Base-by-base conservation (phyloP, 2,888 invertebrate species). In the Encarsia formosa region DNA sequence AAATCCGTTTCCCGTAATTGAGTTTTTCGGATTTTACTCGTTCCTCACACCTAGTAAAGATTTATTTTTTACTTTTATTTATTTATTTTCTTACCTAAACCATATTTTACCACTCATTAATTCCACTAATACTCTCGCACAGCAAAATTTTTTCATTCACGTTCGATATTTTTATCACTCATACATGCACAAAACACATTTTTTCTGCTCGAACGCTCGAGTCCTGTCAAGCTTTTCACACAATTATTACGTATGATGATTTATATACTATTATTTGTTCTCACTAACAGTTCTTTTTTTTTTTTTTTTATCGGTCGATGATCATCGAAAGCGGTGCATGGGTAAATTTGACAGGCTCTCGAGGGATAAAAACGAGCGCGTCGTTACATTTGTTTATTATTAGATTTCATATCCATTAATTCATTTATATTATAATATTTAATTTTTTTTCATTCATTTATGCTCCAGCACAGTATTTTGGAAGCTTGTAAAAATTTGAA, bases 321-420 rank as follows among this genome's bases (percentile, higher is more conserved):
- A 50, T 49, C 45, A 23, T n/a, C n/a, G n/a, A n/a, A n/a, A n/a
- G n/a, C n/a, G n/a, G n/a, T n/a, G n/a, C n/a, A n/a, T n/a, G 32
- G 50, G 43, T 50, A 47, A 48, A 49, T 52, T 52, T 47, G 56
- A 56, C 56, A 52, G 52, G 50, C 52, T 50, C 47, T 56, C 52
- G 41, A 43, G 35, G 39, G 38, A 42, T n/a, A 15, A 56, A 49
- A 24, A 44, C 26, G 48, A 54, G 41, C 48, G 47, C 37, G 41
- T 42, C 50, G 40, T n/a, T n/a, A n/a, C n/a, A n/a, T n/a, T n/a
- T n/a, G n/a, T n/a, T n/a, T n/a, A n/a, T n/a, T n/a, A n/a, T n/a
- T n/a, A n/a, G n/a, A n/a, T n/a, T n/a, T n/a, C n/a, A n/a, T n/a
- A n/a, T n/a, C n/a, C n/a, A n/a, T n/a, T n/a, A n/a, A n/a, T n/a